phyloP scores from a whole-genome alignment of 1,140 invertebrate species.

The Drusus annulatus region DNA sequence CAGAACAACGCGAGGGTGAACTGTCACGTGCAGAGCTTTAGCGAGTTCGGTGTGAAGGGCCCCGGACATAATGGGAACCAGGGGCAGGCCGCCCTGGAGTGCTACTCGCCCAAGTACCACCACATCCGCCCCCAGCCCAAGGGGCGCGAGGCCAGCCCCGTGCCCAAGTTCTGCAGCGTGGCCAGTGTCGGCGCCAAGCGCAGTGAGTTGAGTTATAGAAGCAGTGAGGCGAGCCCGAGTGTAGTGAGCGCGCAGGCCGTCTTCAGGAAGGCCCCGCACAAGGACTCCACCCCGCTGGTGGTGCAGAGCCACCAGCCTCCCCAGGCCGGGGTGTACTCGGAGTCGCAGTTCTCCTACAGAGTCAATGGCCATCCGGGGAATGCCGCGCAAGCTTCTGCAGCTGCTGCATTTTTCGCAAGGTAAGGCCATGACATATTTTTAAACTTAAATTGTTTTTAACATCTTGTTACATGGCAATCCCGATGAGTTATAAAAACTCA shows the following conservation, averaged over 20 bases:
- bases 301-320: conserved; percentile 23
- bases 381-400: conserved; percentile 56
- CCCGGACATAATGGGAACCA: conserved; percentile 63
- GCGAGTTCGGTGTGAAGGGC: conserved; percentile 60
- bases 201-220: conserved; percentile 27
- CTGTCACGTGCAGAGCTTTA: conserved; percentile 48
- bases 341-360: conserved; percentile 52
- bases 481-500: too few relatives aligned
- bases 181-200: conserved; percentile 13
- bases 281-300: neutral
- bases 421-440: conserved; percentile 15
- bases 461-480: too few relatives aligned
- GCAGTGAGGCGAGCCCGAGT: conserved; percentile 16
- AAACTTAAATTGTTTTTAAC: too few relatives aligned
- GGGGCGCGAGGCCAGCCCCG: conserved; percentile 27
- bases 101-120: conserved; percentile 70
- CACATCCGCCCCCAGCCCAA: conserved; percentile 65
- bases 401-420: conserved; percentile 59
- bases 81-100: conserved; percentile 66
- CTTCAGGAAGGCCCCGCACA: conserved; percentile 26
- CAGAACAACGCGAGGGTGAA: conserved; percentile 37
- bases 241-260: neutral
- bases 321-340: conserved; percentile 47
- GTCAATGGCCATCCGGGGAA: conserved; percentile 55
- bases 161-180: conserved; percentile 4